Base-by-base conservation (phyloP, 2,888 invertebrate genomes). In the Keiferia lycopersicella region DNA sequence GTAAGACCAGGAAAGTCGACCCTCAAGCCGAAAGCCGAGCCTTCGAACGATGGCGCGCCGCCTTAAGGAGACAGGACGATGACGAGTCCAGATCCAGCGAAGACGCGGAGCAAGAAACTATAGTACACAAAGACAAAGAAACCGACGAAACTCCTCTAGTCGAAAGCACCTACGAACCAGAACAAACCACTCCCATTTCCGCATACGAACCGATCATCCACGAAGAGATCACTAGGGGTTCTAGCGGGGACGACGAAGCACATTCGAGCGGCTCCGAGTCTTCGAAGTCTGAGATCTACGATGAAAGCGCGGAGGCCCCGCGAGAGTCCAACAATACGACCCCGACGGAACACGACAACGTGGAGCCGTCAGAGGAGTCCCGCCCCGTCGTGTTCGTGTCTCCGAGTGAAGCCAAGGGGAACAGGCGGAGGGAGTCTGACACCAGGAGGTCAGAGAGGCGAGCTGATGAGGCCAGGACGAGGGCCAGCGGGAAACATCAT, bases 21-120 rank as follows among this genome's bases (percentile, higher is more conserved):
- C 80, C 83, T 67, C 74, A 68, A 66, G 62, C 62, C 58, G 64
- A 64, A 50, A 48, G 63, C 7, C 81, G 79, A 65, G 88, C 88
- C 45, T 88, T 87, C 77, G 86, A 87, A 66, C 82, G 82, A 3
- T 88, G 88, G 88, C 86, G 87, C 2, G 83, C 80, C 20, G 81
- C 84, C 67, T 69, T 84, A 65, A 78, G 82, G 18, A 77, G 77
- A 69, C 68, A 70, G 66, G 76, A 68, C 62, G 77, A 71, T 57
- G 82, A 79, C 67, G 81, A 81, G 66, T 74, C 76, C 45, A 84
- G 79, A 63, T 84, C 84, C 57, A 80, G 82, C 73, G 82, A 82
- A 65, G 83, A 86, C 68, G 76, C 74, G 67, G 79, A 74, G 65
- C 64, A 60, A 71, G 67, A 57, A 67, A 56, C 65, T 62, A 50